These are phyloP conservation scores for Erannis defoliaria DNA, from an alignment of 2,888 invertebrate genomes.

Conservation along the genomic window DNA sequence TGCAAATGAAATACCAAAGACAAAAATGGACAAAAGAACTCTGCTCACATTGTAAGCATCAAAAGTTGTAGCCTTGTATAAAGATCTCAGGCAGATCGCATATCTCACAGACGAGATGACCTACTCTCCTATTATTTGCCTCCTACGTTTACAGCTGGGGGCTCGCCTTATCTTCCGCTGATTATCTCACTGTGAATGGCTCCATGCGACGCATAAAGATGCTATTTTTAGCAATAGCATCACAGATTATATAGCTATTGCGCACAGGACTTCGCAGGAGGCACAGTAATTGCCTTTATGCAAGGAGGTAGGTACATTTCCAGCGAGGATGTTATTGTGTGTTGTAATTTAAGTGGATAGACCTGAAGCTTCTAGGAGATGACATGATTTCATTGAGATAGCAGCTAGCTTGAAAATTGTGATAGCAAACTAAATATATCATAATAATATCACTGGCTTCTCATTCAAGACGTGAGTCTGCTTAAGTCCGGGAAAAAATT, in stretches of 20 bases:
- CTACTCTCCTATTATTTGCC: constrained; percentile 18
- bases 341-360: constrained; percentile 27
- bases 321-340: constrained; percentile 41
- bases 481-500: too few species aligned
- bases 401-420: neutral
- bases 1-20: too few species aligned
- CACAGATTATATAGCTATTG: constrained; percentile 8
- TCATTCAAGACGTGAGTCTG: too few species aligned
- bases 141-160: constrained; percentile 41
- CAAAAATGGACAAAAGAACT: too few species aligned
- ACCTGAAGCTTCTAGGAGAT: constrained; percentile 4
- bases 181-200: neutral
- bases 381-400: neutral
- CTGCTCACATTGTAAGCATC: too few species aligned
- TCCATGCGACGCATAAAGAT: neutral
- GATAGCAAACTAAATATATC: too few species aligned
- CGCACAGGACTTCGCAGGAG: constrained; percentile 45
- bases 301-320: constrained; percentile 54
- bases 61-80: too few species aligned
- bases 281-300: constrained; percentile 53
- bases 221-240: constrained; percentile 15
- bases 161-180: constrained; percentile 47
- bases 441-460: too few species aligned
- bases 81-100: too few species aligned
- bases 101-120: neutral